phyloP scores from a whole-genome alignment of 2,797 vertebrate genomes.

The Rhadinocentrus ornatus region DNA sequence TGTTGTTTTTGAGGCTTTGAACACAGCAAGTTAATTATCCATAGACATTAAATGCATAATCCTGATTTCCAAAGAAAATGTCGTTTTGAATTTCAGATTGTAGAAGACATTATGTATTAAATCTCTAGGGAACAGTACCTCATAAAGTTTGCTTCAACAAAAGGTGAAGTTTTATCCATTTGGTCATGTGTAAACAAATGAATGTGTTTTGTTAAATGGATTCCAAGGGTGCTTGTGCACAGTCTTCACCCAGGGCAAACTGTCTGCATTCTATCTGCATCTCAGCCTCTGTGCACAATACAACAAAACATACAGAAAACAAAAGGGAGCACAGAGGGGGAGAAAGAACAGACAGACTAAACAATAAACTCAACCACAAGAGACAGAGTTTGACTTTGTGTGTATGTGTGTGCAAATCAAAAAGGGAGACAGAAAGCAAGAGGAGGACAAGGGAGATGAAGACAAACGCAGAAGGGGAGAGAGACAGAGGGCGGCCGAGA shows the following conservation, averaged over 20 bases:
- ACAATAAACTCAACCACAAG: conserved; percentile 83
- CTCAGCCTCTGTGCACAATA: conserved; percentile 76
- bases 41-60: conserved; percentile 58
- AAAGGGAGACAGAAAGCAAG: conserved; percentile 66
- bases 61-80: conserved; percentile 36
- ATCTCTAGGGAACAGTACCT: conserved; percentile 36
- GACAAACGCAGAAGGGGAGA: conserved; percentile 78
- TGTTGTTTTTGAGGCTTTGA: conserved; percentile 64
- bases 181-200: conserved; percentile 65
- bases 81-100: neutral
- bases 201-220: conserved; percentile 73
- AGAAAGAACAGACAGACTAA: conserved; percentile 79
- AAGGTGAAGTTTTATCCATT: conserved; percentile 45
- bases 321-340: conserved; percentile 80
- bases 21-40: conserved; percentile 74
- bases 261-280: conserved; percentile 82
- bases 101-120: conserved; percentile 38
- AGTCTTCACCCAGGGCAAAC: conserved; percentile 76
- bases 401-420: conserved; percentile 42
- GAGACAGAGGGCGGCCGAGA: conserved; percentile 74
- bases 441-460: conserved; percentile 76
- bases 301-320: conserved; percentile 81
- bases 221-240: conserved; percentile 60
- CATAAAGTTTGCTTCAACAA: conserved; percentile 16
- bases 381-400: conserved; percentile 79